Evolutionary conservation across 1,140 invertebrate species (phyloP).

Genomic region (Habropoda laboriosa): DNA sequence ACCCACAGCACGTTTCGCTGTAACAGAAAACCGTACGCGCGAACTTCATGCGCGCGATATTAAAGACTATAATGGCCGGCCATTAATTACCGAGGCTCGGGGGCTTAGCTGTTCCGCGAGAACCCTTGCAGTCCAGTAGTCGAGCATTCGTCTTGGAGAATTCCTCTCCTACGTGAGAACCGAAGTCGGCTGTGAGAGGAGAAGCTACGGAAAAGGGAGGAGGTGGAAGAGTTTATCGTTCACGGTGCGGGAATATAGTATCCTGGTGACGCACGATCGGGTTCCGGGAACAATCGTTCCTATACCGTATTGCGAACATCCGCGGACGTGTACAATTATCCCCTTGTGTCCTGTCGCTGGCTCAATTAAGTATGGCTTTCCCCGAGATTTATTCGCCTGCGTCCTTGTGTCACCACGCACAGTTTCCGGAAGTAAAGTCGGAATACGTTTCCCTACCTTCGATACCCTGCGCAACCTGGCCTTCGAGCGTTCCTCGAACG

Average conservation of each 20-base stretch:
- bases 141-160: slow-evolving; percentile 75
- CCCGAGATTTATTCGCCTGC: slow-evolving; percentile 46
- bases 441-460: slow-evolving; percentile 22
- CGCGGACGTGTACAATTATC: slow-evolving; percentile 64
- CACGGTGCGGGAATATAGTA: slow-evolving; percentile 56
- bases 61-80: slow-evolving; percentile 77
- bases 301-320: slow-evolving; percentile 57
- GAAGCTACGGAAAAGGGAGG: slow-evolving; percentile 9
- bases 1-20: slow-evolving; percentile 47
- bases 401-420: slow-evolving; percentile 25
- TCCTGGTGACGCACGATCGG: slow-evolving; percentile 57
- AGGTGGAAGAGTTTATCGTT: slow-evolving; percentile 64
- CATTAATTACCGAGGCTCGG: slow-evolving; percentile 75
- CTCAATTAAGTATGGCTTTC: slow-evolving; percentile 58
- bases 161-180: slow-evolving; percentile 78
- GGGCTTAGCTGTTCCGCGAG: slow-evolving; percentile 54
- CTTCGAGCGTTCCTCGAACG: not conserved
- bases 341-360: slow-evolving; percentile 47
- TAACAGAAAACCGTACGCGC: slow-evolving; percentile 59
- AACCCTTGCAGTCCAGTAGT: slow-evolving; percentile 65
- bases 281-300: slow-evolving; percentile 63
- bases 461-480: not conserved
- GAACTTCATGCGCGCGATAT: slow-evolving; percentile 77
- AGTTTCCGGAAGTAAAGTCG: slow-evolving; percentile 40
- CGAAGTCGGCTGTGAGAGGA: slow-evolving; percentile 17